phyloP scores from a whole-genome alignment of 2,797 vertebrate genomes.

The Hippocampus kuda region DNA sequence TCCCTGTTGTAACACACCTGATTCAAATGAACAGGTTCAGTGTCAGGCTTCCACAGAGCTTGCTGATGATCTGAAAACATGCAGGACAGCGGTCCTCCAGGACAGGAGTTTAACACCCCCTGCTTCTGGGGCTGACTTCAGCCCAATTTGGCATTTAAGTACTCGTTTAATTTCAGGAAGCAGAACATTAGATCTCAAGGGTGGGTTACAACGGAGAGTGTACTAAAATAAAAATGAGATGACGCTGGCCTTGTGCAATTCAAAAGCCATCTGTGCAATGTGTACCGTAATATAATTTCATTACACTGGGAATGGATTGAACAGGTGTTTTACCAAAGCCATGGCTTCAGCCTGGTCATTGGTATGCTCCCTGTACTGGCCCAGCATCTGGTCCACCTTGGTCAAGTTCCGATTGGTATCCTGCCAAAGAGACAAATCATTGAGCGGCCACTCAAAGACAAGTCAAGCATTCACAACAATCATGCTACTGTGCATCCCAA shows the following conservation, averaged over 20 bases:
- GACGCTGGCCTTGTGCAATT: background rate
- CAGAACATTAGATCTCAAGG: background rate
- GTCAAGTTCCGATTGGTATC: constrained; percentile 83
- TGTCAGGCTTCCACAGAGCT: too few relatives aligned
- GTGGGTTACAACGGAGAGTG: background rate
- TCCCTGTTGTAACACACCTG: too few relatives aligned
- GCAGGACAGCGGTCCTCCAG: too few relatives aligned
- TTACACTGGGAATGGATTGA: background rate
- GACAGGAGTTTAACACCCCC: too few relatives aligned
- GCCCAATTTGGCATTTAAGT: background rate
- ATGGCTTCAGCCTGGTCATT: constrained; percentile 79
- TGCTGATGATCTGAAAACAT: too few relatives aligned
- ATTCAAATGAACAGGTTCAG: too few relatives aligned
- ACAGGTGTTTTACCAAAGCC: constrained; percentile 66
- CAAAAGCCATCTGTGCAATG: background rate
- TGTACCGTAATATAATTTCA: background rate
- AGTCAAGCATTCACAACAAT: background rate
- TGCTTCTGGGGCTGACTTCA: background rate
- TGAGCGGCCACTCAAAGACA: background rate
- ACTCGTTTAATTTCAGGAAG: background rate
- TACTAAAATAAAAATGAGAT: background rate
- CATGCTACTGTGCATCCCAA: background rate
- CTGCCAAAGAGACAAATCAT: constrained; percentile 46
- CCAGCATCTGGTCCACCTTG: constrained; percentile 85
- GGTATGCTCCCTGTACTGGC: constrained; percentile 80